Evolutionary conservation across 2,888 invertebrate species (phyloP).

Genomic region (Boloria euphrosyne): DNA sequence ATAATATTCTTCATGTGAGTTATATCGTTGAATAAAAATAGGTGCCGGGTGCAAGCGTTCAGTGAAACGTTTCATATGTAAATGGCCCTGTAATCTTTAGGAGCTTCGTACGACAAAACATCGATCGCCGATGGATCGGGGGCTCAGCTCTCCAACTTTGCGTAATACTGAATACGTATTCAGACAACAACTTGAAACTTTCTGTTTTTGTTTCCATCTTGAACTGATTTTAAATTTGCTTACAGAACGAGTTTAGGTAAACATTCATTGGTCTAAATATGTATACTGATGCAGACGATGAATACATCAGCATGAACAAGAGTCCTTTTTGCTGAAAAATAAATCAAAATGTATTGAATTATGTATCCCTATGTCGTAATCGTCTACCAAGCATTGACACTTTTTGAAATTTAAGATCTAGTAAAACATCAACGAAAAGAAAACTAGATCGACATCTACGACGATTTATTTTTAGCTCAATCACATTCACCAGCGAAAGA

Average conservation of each 20-base stretch:
- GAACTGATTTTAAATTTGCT: slow-evolving; percentile 28
- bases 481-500: too few species aligned
- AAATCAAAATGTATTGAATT: too few species aligned
- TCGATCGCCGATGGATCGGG: slow-evolving; percentile 67
- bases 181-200: slow-evolving; percentile 51
- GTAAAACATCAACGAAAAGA: too few species aligned
- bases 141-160: slow-evolving; percentile 61
- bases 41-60: slow-evolving; percentile 68
- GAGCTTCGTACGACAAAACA: slow-evolving; percentile 61
- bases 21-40: slow-evolving; percentile 55
- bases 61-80: slow-evolving; percentile 78
- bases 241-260: not conserved
- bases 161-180: slow-evolving; percentile 51
- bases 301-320: too few species aligned
- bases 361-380: too few species aligned
- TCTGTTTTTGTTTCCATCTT: slow-evolving; percentile 34
- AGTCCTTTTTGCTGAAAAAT: too few species aligned
- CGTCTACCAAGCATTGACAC: too few species aligned
- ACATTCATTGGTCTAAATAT: not conserved
- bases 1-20: slow-evolving; percentile 26
- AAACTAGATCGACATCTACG: too few species aligned
- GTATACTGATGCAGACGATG: not conserved
- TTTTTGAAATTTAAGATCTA: too few species aligned
- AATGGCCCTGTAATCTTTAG: slow-evolving; percentile 74
- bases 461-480: too few species aligned